A percentile compares a stretch with the other conserved stretches of the same genome.
phyloP scores from a whole-genome alignment of 2,113 vertebrate species.

The Indicator indicator region DNA sequence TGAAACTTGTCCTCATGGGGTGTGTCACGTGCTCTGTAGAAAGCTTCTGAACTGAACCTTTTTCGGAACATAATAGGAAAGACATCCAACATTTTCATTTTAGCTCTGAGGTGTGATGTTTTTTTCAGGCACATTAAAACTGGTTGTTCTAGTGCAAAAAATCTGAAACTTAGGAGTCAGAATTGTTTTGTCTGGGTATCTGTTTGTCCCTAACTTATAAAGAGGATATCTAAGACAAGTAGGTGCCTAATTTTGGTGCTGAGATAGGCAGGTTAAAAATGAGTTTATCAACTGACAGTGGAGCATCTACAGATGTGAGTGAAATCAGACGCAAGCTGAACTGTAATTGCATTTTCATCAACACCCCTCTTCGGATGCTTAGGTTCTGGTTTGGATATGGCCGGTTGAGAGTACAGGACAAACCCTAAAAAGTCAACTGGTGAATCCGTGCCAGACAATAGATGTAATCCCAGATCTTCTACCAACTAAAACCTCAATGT shows the following conservation, averaged over 20 bases:
- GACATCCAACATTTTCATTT: background rate
- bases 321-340: background rate
- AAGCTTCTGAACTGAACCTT: background rate
- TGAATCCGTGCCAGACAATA: background rate
- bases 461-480: background rate
- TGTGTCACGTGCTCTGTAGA: background rate
- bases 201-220: background rate
- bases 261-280: background rate
- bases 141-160: fast-evolving
- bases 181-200: background rate
- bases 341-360: background rate
- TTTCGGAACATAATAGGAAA: background rate
- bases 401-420: background rate
- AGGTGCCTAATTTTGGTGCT: background rate
- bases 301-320: background rate
- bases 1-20: background rate
- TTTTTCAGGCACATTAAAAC: background rate
- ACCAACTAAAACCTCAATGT: background rate
- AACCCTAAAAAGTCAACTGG: background rate
- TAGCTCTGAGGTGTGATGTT: background rate
- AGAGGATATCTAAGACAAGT: background rate
- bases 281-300: background rate
- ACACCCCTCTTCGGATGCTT: background rate
- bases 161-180: background rate
- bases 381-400: background rate